These are phyloP conservation scores for Promerops cafer DNA, from an alignment of 2,113 vertebrate species.

Conservation along the genomic window DNA sequence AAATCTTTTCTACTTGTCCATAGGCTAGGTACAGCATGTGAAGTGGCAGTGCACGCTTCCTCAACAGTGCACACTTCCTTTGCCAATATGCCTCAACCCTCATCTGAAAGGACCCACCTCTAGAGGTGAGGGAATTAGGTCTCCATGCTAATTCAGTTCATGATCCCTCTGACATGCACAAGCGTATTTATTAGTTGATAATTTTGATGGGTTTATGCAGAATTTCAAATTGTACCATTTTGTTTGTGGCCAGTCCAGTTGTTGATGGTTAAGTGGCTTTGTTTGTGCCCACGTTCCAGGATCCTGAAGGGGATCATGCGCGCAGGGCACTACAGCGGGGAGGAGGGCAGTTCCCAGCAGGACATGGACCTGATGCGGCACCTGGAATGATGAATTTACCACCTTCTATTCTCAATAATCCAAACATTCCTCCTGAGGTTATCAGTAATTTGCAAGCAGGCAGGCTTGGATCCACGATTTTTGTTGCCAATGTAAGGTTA, in stretches of 20 bases:
- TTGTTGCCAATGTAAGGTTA: slow-evolving; percentile 93
- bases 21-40: slow-evolving; percentile 63
- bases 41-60: slow-evolving; percentile 55
- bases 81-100: slow-evolving; percentile 55
- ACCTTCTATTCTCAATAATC: slow-evolving; percentile 94
- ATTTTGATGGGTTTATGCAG: slow-evolving; percentile 39
- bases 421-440: slow-evolving; percentile 94
- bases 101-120: slow-evolving; percentile 59
- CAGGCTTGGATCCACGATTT: slow-evolving; percentile 90
- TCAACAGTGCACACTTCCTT: slow-evolving; percentile 61
- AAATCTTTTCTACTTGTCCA: slow-evolving; percentile 67
- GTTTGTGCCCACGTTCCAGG: slow-evolving; percentile 71
- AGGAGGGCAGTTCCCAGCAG: slow-evolving; percentile 80
- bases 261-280: neutral
- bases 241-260: neutral
- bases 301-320: slow-evolving; percentile 94
- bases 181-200: slow-evolving; percentile 29
- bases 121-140: slow-evolving; percentile 58
- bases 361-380: slow-evolving; percentile 83
- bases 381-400: slow-evolving; percentile 88
- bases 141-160: slow-evolving; percentile 37
- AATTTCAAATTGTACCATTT: neutral
- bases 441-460: slow-evolving; percentile 92
- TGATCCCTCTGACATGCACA: slow-evolving; percentile 50
- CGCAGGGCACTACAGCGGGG: slow-evolving; percentile 88